Percentiles rank a stretch among this genome's conserved stretches.
Conservation (phyloP, 2,888 invertebrate genomes). For the Plagodis dolabraria region DNA sequence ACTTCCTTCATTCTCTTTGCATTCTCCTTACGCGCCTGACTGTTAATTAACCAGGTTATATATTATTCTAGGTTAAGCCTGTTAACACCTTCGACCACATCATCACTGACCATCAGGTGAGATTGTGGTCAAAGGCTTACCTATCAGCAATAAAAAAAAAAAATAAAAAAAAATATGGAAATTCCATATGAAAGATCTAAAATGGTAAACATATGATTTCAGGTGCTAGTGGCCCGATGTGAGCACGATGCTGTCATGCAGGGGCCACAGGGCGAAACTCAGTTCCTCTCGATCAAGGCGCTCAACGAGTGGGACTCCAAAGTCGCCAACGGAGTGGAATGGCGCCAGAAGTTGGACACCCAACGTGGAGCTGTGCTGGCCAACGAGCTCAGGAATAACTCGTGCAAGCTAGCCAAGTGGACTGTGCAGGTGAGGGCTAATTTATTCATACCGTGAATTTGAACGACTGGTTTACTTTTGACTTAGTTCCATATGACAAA, state of each 20-base stretch:
- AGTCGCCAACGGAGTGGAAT: slow-evolving; percentile 97
- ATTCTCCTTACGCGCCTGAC: too few species aligned
- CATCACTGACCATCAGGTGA: too few species aligned
- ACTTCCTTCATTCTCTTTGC: too few species aligned
- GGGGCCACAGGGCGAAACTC: slow-evolving; percentile 94
- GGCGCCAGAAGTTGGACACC: slow-evolving; percentile 98
- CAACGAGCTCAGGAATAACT: slow-evolving; percentile 98
- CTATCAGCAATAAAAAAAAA: too few species aligned
- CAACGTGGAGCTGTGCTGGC: slow-evolving; percentile 99
- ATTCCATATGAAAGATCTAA: not conserved
- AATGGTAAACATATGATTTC: not conserved
- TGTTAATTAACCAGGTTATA: too few species aligned
- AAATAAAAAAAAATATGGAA: too few species aligned
- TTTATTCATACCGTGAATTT: slow-evolving; percentile 1
- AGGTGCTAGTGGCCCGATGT: slow-evolving; percentile 95
- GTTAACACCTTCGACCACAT: too few species aligned
- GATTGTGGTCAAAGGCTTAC: too few species aligned
- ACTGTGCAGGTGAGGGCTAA: slow-evolving; percentile 93
- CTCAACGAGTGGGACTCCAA: slow-evolving; percentile 99
- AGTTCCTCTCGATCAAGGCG: slow-evolving; percentile 98
- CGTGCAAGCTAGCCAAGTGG: slow-evolving; percentile 99
- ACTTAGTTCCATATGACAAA: too few species aligned
- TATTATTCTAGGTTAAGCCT: too few species aligned
- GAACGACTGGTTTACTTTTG: too few species aligned
- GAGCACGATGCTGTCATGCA: slow-evolving; percentile 98